Conservation (phyloP, 2,888 invertebrate genomes). For the Scaptomyza cyrtandrae region DNA sequence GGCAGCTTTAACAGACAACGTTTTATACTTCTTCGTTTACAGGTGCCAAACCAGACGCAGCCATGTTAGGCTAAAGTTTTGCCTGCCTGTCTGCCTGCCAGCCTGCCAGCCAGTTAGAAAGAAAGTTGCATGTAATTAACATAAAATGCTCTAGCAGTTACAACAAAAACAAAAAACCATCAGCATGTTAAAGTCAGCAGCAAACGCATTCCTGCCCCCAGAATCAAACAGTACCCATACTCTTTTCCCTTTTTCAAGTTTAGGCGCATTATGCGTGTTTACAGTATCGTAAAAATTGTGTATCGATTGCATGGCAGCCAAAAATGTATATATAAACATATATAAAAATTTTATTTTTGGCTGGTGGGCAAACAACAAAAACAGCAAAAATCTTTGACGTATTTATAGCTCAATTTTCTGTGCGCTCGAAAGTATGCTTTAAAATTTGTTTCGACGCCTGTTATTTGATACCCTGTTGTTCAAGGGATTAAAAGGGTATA, state of each 20-base stretch:
- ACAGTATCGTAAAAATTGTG: slow-evolving; percentile 76
- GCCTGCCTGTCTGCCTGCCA: slow-evolving; percentile 51
- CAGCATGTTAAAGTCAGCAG: neutral
- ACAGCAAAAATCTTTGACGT: slow-evolving; percentile 44
- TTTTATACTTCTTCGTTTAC: neutral
- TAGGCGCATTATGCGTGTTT: slow-evolving; percentile 75
- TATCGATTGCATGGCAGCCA: slow-evolving; percentile 65
- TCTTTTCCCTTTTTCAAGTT: slow-evolving; percentile 35
- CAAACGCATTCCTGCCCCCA: neutral
- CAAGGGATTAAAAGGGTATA: neutral
- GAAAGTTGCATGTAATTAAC: slow-evolving; percentile 77
- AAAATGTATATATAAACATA: slow-evolving; percentile 11
- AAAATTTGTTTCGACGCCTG: slow-evolving; percentile 35
- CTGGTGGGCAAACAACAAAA: slow-evolving; percentile 47
- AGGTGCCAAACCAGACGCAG: slow-evolving; percentile 20
- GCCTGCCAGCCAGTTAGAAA: slow-evolving; percentile 49
- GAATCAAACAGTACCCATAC: neutral
- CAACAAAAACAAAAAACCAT: slow-evolving; percentile 7
- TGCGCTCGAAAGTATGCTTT: slow-evolving; percentile 45
- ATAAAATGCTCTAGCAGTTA: slow-evolving; percentile 63
- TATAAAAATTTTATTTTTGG: slow-evolving; percentile 20
- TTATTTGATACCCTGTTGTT: slow-evolving; percentile 37
- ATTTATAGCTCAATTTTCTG: slow-evolving; percentile 73
- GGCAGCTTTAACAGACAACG: slow-evolving; percentile 1
- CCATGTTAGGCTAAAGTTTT: slow-evolving; percentile 57